Evolutionary conservation across 2,888 invertebrate species (phyloP).

Genomic region (Eueremaeus valkanovi): DNA sequence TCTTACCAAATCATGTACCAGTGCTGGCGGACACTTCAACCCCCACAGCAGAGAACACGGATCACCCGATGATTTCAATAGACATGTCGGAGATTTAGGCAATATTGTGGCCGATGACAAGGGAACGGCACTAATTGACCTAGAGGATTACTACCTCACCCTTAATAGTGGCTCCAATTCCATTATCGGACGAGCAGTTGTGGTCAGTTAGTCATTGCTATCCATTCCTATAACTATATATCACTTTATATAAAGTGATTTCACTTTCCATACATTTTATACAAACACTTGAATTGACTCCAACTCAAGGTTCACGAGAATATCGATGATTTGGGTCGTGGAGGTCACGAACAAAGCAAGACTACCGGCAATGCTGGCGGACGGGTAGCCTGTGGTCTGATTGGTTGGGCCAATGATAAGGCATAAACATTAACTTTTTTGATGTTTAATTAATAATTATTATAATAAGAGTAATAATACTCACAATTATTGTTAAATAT

Average conservation of each 20-base stretch:
- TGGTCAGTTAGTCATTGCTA: constrained; percentile 59
- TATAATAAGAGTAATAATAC: too few species aligned
- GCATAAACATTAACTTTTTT: not conserved
- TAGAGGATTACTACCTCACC: constrained; percentile 63
- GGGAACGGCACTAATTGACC: constrained; percentile 64
- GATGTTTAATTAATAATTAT: too few species aligned
- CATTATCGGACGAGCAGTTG: constrained; percentile 78
- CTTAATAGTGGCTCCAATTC: constrained; percentile 64
- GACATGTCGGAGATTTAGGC: constrained; percentile 56
- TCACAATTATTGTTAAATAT: too few species aligned
- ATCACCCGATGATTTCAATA: constrained; percentile 31
- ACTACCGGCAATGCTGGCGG: constrained; percentile 58
- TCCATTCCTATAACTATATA: too few species aligned
- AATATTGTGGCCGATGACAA: constrained; percentile 66
- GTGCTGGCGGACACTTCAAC: constrained; percentile 91
- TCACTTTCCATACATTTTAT: not conserved
- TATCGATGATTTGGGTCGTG: constrained; percentile 56
- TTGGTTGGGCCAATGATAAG: constrained; percentile 48
- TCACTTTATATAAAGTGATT: too few species aligned
- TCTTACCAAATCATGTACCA: constrained; percentile 88
- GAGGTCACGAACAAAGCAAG: constrained; percentile 53
- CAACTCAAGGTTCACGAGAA: constrained; percentile 51
- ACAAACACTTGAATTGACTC: not conserved
- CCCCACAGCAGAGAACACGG: constrained; percentile 69
- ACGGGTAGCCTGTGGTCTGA: constrained; percentile 57